phyloP scores from a whole-genome alignment of 2,797 vertebrate genomes.

The Argyrosomus regius region DNA sequence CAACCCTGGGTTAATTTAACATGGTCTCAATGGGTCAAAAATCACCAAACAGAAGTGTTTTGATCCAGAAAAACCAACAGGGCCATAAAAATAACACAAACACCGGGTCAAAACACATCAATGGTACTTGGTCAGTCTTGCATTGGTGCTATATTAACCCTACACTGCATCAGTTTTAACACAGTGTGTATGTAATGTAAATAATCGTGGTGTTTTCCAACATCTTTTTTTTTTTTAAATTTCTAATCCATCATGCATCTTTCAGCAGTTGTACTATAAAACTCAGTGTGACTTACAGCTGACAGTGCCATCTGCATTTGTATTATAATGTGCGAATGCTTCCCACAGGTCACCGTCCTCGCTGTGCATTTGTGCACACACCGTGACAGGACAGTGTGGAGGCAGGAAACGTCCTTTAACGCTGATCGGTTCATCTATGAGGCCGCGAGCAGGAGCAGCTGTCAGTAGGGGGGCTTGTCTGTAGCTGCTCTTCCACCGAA shows the following conservation, averaged over 20 bases:
- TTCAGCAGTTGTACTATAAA: background rate
- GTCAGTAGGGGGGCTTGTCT: slow-evolving; percentile 65
- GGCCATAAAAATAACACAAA: no score
- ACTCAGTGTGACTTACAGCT: slow-evolving; percentile 66
- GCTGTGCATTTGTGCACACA: slow-evolving; percentile 69
- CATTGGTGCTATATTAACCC: no score
- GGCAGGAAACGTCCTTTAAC: slow-evolving; percentile 71
- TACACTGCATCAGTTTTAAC: no score
- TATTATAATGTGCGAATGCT: slow-evolving; percentile 74
- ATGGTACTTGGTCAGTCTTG: no score
- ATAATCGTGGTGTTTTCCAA: background rate
- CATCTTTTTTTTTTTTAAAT: background rate
- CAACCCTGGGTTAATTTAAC: no score
- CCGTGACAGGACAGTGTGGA: slow-evolving; percentile 68
- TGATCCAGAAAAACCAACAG: no score
- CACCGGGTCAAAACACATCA: no score
- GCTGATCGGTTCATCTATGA: slow-evolving; percentile 76
- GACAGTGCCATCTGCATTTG: slow-evolving; percentile 64
- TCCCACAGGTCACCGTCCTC: slow-evolving; percentile 83
- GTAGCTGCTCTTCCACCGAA: slow-evolving; percentile 57
- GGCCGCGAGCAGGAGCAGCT: slow-evolving; percentile 66
- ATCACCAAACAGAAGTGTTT: no score
- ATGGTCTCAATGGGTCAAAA: no score
- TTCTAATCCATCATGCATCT: no score
- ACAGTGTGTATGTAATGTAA: no score